These are phyloP conservation scores for Hofmannophila pseudospretella DNA, from an alignment of 2,888 invertebrate genomes.

Conservation along the genomic window DNA sequence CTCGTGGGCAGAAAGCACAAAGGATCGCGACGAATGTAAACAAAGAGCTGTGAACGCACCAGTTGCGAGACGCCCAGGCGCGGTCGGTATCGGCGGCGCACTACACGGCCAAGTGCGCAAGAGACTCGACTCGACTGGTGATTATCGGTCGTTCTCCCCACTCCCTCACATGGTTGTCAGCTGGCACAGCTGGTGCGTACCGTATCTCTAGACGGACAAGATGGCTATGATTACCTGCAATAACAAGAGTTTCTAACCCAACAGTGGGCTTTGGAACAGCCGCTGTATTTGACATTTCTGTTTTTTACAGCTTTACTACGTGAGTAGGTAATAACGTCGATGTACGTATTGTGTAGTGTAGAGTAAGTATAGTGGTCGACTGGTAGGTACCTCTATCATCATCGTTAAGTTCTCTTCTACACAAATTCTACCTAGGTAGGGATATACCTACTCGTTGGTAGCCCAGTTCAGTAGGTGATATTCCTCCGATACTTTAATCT, in stretches of 20 bases:
- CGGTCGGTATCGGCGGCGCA: constrained; percentile 24
- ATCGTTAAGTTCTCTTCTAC: too few species aligned
- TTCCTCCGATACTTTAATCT: too few species aligned
- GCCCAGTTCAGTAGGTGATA: too few species aligned
- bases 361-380: too few species aligned
- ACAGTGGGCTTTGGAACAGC: neutral
- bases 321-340: too few species aligned
- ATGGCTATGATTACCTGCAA: neutral
- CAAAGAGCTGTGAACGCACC: constrained; percentile 42
- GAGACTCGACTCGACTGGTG: constrained; percentile 20
- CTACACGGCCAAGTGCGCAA: constrained; percentile 24
- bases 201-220: constrained; percentile 14
- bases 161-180: constrained; percentile 34
- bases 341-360: too few species aligned
- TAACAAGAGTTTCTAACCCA: neutral
- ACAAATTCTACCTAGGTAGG: too few species aligned
- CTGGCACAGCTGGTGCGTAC: constrained; percentile 18
- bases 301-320: too few species aligned
- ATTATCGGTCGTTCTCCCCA: constrained; percentile 65
- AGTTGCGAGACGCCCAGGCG: constrained; percentile 33
- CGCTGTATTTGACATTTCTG: too few species aligned
- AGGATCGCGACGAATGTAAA: constrained; percentile 51
- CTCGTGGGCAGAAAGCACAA: constrained; percentile 44
- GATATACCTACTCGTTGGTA: too few species aligned
- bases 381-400: too few species aligned